Evolutionary conservation across 2,113 vertebrate genomes (phyloP).

Genomic region (Myotis brandtii): DNA sequence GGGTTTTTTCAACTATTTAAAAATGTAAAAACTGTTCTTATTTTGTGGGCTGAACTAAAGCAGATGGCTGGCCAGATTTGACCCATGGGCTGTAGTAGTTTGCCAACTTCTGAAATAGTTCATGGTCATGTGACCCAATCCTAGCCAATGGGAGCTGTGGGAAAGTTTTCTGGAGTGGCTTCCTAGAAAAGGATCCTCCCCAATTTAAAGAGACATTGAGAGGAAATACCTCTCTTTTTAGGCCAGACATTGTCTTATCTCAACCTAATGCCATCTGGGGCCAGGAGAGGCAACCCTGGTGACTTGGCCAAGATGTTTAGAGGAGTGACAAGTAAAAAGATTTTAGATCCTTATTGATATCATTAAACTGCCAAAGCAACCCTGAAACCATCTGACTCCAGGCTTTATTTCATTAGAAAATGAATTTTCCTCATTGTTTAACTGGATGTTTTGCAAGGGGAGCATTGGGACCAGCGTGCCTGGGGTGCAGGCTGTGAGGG

Average conservation of each 20-base stretch:
- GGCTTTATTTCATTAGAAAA: not conserved
- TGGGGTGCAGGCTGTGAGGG: not conserved
- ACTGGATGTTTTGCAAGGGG: not conserved
- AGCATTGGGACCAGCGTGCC: no score
- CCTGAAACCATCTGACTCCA: not conserved
- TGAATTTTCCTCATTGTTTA: not conserved
- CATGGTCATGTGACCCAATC: not conserved
- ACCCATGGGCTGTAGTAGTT: not conserved
- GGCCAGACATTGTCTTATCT: not conserved
- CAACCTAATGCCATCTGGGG: not conserved
- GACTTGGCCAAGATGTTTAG: not conserved
- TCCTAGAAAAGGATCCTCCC: not conserved
- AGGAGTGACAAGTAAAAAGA: not conserved
- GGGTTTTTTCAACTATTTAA: not conserved
- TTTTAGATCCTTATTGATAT: not conserved
- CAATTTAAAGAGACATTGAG: not conserved
- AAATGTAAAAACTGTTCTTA: slow-evolving; percentile 10
- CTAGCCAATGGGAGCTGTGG: not conserved
- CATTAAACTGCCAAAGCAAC: not conserved
- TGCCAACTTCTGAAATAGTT: not conserved
- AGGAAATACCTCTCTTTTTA: not conserved
- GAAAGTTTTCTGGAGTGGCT: not conserved
- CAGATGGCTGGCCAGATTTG: not conserved
- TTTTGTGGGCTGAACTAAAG: not conserved
- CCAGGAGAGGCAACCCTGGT: not conserved